Percentiles rank a stretch among this genome's conserved stretches.
These are phyloP conservation scores for Harmothoe impar DNA, from an alignment of 2,888 invertebrate species.

Conservation along the genomic window DNA sequence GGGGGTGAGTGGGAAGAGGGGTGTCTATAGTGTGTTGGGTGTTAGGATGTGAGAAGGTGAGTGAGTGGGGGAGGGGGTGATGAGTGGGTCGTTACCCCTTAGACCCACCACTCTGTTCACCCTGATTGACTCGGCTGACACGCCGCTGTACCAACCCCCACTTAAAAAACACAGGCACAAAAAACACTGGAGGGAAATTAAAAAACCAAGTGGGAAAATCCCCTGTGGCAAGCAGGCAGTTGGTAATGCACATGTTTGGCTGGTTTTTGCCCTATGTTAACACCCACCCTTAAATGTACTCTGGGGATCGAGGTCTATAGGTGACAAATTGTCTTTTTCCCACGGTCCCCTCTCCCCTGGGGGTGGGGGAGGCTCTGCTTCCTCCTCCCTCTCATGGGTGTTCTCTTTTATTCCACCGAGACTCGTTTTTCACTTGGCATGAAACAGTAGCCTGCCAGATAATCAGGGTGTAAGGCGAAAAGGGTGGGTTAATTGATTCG, in stretches of 20 bases:
- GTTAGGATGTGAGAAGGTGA: background rate
- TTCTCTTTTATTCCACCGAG: constrained; percentile 34
- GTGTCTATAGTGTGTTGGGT: background rate
- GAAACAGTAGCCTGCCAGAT: constrained; percentile 7
- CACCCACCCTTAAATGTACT: constrained; percentile 50
- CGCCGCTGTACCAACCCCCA: constrained; percentile 8
- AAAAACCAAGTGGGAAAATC: constrained; percentile 19
- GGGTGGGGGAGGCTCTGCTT: background rate
- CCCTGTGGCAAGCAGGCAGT: constrained; percentile 38
- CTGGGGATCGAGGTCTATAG: constrained; percentile 31
- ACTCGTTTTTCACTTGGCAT: background rate
- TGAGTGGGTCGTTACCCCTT: constrained; percentile 18
- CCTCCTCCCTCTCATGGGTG: background rate
- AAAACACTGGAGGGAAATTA: background rate
- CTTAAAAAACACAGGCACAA: background rate
- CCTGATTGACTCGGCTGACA: constrained; percentile 55
- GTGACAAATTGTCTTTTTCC: constrained; percentile 59
- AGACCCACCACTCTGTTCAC: constrained; percentile 8
- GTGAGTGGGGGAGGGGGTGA: background rate
- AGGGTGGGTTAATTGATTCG: constrained; percentile 10
- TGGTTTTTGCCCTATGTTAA: constrained; percentile 42
- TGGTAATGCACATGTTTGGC: constrained; percentile 32
- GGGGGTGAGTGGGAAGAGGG: background rate
- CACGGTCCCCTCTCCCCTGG: constrained; percentile 19
- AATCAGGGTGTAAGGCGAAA: background rate